Percentiles rank a stretch among this genome's conserved stretches.
Conservation (phyloP, 2,888 invertebrate species). For the Lordiphosa andalusiaca region DNA sequence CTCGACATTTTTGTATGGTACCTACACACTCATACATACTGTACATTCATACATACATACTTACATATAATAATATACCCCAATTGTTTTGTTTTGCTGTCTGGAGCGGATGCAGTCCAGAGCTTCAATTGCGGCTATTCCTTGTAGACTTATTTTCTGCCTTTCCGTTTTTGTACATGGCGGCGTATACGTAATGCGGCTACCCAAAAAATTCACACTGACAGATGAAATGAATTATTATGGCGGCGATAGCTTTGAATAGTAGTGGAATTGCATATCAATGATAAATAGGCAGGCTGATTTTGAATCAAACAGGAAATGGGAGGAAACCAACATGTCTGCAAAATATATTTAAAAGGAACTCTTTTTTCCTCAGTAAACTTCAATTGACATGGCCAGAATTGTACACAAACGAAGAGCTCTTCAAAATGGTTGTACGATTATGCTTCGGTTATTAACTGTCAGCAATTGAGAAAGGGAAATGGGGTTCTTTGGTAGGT, state of each 20-base stretch:
- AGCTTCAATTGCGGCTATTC: slow-evolving; percentile 15
- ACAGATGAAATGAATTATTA: slow-evolving; percentile 14
- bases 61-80: slow-evolving; percentile 2
- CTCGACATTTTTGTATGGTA: background rate
- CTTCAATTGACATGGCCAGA: too few relatives aligned
- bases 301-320: background rate
- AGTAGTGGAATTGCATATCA: slow-evolving; percentile 5
- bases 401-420: too few relatives aligned
- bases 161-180: background rate
- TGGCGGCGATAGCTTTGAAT: slow-evolving; percentile 7
- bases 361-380: too few relatives aligned
- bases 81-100: slow-evolving; percentile 13
- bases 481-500: too few relatives aligned
- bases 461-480: too few relatives aligned
- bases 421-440: too few relatives aligned
- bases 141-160: slow-evolving; percentile 8
- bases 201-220: slow-evolving; percentile 10
- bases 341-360: background rate
- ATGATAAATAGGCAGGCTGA: slow-evolving; percentile 10
- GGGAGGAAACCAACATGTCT: background rate
- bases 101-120: slow-evolving; percentile 24
- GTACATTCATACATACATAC: background rate
- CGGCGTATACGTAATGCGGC: slow-evolving; percentile 38
- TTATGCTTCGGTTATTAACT: too few relatives aligned
- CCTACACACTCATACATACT: background rate